A percentile compares a stretch with the other conserved stretches of the same genome.
Conservation (phyloP, 2,113 vertebrate genomes). For the Ammodytes marinus region DNA sequence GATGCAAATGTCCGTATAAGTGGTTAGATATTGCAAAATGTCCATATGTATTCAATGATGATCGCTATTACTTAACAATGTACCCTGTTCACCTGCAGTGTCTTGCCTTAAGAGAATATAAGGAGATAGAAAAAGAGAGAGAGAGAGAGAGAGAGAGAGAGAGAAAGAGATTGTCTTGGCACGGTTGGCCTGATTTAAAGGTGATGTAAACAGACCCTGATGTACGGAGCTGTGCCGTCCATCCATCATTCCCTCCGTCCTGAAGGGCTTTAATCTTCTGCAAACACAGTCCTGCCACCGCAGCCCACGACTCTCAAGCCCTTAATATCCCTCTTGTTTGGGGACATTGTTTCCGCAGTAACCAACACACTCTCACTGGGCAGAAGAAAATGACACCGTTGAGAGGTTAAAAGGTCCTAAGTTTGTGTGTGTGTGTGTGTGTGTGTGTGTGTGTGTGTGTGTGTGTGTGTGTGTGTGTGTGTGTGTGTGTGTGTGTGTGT, state of each 20-base stretch:
- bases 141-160: not conserved
- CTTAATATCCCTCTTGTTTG: constrained; percentile 66
- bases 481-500: too few relatives aligned
- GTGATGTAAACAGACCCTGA: constrained; percentile 81
- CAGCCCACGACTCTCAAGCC: constrained; percentile 66
- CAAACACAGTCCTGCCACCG: constrained; percentile 76
- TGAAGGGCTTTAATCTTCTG: constrained; percentile 80
- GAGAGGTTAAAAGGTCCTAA: constrained; percentile 55
- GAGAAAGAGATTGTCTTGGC: constrained; percentile 30
- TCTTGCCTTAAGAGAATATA: too few relatives aligned
- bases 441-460: too few relatives aligned
- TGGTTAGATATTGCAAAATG: too few relatives aligned
- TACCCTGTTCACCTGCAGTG: too few relatives aligned
- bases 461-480: too few relatives aligned
- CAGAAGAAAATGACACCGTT: constrained; percentile 56
- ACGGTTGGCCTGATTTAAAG: constrained; percentile 68
- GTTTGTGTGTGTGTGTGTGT: too few relatives aligned
- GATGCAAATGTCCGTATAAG: too few relatives aligned
- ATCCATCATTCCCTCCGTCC: constrained; percentile 78
- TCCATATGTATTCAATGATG: too few relatives aligned
- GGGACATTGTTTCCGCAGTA: constrained; percentile 62
- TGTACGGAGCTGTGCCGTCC: constrained; percentile 74
- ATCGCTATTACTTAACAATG: too few relatives aligned
- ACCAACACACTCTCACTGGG: constrained; percentile 29
- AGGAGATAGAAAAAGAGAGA: too few relatives aligned